Percentiles rank a stretch among this genome's conserved stretches.
Conservation (phyloP, 2,113 vertebrate species). For the Alligator sinensis region DNA sequence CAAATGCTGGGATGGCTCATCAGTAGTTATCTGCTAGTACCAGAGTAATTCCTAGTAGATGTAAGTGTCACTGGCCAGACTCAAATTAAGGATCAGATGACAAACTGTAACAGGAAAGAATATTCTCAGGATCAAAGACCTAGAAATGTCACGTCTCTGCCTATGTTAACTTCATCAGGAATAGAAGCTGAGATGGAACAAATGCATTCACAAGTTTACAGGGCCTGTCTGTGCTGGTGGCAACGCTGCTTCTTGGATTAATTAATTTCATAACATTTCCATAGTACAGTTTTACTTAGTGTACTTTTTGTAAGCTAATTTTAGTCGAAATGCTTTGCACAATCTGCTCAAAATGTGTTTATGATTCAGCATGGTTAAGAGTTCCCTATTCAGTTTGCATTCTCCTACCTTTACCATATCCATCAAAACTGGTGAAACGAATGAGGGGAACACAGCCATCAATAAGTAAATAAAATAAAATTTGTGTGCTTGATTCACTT, state of each 20-base stretch:
- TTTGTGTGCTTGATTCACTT: not conserved
- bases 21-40: constrained; percentile 1
- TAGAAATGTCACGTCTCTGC: constrained; percentile 2
- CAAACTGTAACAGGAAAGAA: not conserved
- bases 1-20: not conserved
- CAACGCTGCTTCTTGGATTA: constrained; percentile 56
- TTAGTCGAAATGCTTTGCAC: constrained; percentile 74
- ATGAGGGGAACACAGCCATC: constrained; percentile 38
- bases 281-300: constrained; percentile 64
- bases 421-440: constrained; percentile 52
- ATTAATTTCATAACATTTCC: constrained; percentile 73
- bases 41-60: not conserved
- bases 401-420: constrained; percentile 57
- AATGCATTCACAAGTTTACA: constrained; percentile 11
- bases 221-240: constrained; percentile 40
- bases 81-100: constrained; percentile 46
- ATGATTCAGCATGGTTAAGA: constrained; percentile 66
- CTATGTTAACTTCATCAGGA: not conserved
- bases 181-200: constrained; percentile 25
- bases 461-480: not conserved
- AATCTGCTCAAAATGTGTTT: constrained; percentile 76
- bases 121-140: constrained; percentile 17
- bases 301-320: constrained; percentile 76
- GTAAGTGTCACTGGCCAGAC: constrained; percentile 14
- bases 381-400: constrained; percentile 51